These are phyloP conservation scores for Heliconius charithonia DNA, from an alignment of 2,888 invertebrate species.

Conservation along the genomic window DNA sequence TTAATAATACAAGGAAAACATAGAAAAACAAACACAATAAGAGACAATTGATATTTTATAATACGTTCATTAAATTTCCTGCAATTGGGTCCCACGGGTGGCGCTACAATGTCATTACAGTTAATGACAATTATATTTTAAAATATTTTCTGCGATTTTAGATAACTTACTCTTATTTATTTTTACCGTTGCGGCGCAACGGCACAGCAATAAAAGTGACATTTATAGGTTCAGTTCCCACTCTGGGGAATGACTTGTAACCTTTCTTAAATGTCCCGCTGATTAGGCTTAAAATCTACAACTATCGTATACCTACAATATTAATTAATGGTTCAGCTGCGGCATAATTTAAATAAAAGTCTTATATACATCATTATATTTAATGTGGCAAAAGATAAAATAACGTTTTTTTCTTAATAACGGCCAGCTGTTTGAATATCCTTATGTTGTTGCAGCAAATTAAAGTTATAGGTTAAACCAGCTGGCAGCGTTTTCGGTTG, in stretches of 20 bases:
- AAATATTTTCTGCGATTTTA: no score
- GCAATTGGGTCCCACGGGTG: not conserved
- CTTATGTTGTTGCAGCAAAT: constrained; percentile 3
- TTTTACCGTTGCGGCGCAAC: no score
- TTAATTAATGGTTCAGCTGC: not conserved
- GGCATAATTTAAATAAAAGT: constrained; percentile 1
- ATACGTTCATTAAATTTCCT: constrained; percentile 3
- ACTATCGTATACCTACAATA: not conserved
- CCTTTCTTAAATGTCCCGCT: not conserved
- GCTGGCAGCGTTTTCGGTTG: not conserved
- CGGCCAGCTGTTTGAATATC: constrained; percentile 6
- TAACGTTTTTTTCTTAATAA: not conserved
- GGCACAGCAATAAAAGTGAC: no score
- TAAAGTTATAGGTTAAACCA: constrained; percentile 1
- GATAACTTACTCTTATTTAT: no score
- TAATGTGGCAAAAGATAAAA: not conserved
- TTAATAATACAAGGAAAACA: constrained; percentile 2
- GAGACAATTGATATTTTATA: not conserved
- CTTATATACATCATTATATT: not conserved
- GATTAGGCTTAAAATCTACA: not conserved
- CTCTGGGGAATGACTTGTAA: not conserved
- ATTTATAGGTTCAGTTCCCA: not conserved
- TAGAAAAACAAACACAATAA: constrained; percentile 6
- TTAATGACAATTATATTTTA: not conserved
- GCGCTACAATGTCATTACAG: not conserved